Evolutionary conservation across 2,797 vertebrate genomes (phyloP).

Genomic region (Parauchenoglanis ngamensis): DNA sequence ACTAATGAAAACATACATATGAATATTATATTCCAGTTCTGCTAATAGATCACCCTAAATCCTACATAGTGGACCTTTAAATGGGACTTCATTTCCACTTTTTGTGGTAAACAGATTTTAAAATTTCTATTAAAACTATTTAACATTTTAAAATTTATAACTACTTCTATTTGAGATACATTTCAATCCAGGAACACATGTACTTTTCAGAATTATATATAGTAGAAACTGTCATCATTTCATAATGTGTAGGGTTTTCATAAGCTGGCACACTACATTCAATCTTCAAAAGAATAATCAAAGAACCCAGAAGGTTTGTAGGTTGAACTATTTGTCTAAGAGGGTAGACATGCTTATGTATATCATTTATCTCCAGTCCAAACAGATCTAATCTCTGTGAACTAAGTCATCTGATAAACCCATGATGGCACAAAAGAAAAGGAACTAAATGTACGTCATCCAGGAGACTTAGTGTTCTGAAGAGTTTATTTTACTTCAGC

Average conservation of each 20-base stretch:
- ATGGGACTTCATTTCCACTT: background rate
- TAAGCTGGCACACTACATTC: background rate
- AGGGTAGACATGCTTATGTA: background rate
- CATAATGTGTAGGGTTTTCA: background rate
- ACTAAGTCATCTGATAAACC: background rate
- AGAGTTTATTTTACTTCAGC: background rate
- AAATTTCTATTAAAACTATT: background rate
- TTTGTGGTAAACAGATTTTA: background rate
- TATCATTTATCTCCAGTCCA: background rate
- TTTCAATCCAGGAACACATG: background rate
- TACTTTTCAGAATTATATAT: background rate
- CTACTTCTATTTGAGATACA: background rate
- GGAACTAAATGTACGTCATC: background rate
- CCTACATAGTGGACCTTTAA: background rate
- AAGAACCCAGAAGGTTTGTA: background rate
- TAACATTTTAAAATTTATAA: too few species aligned
- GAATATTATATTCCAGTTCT: too few species aligned
- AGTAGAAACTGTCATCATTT: background rate
- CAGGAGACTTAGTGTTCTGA: slow-evolving; percentile 15
- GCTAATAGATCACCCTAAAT: too few species aligned
- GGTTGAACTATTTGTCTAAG: background rate
- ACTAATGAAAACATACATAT: too few species aligned
- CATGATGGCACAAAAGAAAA: background rate
- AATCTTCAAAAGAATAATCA: background rate
- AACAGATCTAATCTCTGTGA: slow-evolving; percentile 6